These are phyloP conservation scores for Tetramorium bicarinatum DNA, from an alignment of 2,888 invertebrate species.

Conservation along the genomic window DNA sequence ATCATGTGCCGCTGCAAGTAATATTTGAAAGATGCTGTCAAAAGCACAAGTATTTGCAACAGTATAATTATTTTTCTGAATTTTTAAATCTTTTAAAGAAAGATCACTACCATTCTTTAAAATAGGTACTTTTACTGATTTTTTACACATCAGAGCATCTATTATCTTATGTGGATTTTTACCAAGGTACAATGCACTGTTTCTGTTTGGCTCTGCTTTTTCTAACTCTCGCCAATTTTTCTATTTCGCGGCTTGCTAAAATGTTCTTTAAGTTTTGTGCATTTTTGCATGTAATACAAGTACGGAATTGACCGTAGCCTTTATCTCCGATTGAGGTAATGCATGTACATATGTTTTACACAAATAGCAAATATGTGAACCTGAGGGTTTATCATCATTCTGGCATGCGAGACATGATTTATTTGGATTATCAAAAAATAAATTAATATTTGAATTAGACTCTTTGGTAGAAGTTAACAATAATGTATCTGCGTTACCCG, in stretches of 20 bases:
- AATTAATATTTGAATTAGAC: too few species aligned
- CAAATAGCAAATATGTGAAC: conserved; percentile 31
- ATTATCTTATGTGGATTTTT: conserved; percentile 13
- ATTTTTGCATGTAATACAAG: conserved; percentile 46
- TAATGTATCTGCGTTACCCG: too few species aligned
- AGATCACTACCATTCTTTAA: conserved; percentile 23
- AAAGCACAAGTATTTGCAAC: conserved; percentile 33
- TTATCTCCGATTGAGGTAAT: conserved; percentile 19
- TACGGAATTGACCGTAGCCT: conserved; percentile 17
- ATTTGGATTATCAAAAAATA: background rate
- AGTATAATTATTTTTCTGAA: conserved; percentile 20
- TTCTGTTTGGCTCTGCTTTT: background rate
- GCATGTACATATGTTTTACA: conserved; percentile 38
- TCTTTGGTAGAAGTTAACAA: too few species aligned
- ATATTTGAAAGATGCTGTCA: conserved; percentile 48
- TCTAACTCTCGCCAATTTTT: conserved; percentile 29
- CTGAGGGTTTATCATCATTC: conserved; percentile 23
- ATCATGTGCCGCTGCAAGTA: conserved; percentile 34
- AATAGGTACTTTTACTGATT: conserved; percentile 28
- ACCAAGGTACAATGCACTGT: conserved; percentile 9
- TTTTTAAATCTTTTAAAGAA: conserved; percentile 13
- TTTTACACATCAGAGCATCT: conserved; percentile 18
- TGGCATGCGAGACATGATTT: conserved; percentile 42
- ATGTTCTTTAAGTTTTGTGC: conserved; percentile 18
- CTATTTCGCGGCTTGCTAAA: conserved; percentile 23